Evolutionary conservation across 2,888 invertebrate genomes (phyloP), one percentile per base, ranked within the genome.

Genomic region (Bombyx huttoni): DNA sequence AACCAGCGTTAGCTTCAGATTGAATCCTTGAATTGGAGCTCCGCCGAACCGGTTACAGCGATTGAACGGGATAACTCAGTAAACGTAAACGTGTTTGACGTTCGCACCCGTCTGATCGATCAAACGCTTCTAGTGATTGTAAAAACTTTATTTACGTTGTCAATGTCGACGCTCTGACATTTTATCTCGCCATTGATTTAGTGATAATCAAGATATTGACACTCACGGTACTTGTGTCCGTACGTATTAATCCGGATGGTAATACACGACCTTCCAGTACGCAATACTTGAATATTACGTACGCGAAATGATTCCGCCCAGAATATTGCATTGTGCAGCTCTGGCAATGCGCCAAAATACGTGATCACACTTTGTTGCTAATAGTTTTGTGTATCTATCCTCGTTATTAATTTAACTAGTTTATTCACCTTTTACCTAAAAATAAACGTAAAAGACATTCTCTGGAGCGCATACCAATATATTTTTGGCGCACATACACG

Each of bases 401-500:
- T 65, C 66, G 58, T 63, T 58, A 60, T 61, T 63, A 64, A 65
- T 63, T 75, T 73, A 66, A 75, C 71, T 66, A 69, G 77, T 73
- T 75, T 74, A 66, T 75, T 78, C 70, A 73, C 71, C 75, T 65
- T 57, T 40, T 52, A 50, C 58, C 54, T 58, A 61, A 59, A 58
- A 53, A 48, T 59, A 62, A 52, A 59, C 54, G 64, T 55, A 59
- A 63, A 61, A 51, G 55, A 52, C 52, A 57, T 53, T 14, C 48
- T 54, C 47, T 51, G 46, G 58, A 40, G 12, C 51, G 57, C 63
- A 55, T 52, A 58, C 56, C 53, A 54, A 50, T 47, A 49, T 52
- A 54, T 56, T 57, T 57, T 53, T 53, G 51, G 8, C 51, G 55
- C 51, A 57, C 59, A 54, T 40, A 53, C 50, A 51, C 52, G 56